Evolutionary conservation across 1,140 invertebrate genomes (phyloP).

Genomic region (Drosophila melanica): DNA sequence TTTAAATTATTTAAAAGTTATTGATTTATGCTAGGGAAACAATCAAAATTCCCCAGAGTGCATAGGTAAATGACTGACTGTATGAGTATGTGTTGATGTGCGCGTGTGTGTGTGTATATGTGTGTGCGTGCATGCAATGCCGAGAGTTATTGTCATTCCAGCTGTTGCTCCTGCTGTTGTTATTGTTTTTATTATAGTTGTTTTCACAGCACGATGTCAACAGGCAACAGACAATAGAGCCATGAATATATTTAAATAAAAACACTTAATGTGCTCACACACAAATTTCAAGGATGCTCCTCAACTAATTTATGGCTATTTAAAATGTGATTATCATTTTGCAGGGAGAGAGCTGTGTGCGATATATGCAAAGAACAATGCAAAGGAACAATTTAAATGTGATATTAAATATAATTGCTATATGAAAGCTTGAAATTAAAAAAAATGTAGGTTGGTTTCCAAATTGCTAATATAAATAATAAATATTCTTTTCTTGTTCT

Average conservation of each 20-base stretch:
- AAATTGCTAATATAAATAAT: too few relatives aligned
- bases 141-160: conserved; percentile 72
- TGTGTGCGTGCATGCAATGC: conserved; percentile 48
- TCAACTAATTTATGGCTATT: conserved; percentile 22
- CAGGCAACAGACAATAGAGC: conserved; percentile 46
- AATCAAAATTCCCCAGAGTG: too few relatives aligned
- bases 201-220: conserved; percentile 65
- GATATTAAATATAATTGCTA: too few relatives aligned
- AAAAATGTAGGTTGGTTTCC: too few relatives aligned
- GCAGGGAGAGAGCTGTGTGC: too few relatives aligned
- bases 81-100: conserved; percentile 7
- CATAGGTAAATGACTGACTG: conserved; percentile 42
- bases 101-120: conserved; percentile 9
- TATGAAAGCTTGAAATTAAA: too few relatives aligned
- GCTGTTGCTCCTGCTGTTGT: conserved; percentile 69
- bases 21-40: too few relatives aligned
- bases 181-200: conserved; percentile 67
- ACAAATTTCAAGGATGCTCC: conserved; percentile 15
- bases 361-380: too few relatives aligned
- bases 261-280: conserved; percentile 22
- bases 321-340: conserved; percentile 17
- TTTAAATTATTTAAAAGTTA: too few relatives aligned
- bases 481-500: too few relatives aligned
- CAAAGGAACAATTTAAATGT: too few relatives aligned
- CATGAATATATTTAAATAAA: conserved; percentile 76